Base-by-base conservation (phyloP, 2,113 vertebrate species). In the Pituophis catenifer region DNA sequence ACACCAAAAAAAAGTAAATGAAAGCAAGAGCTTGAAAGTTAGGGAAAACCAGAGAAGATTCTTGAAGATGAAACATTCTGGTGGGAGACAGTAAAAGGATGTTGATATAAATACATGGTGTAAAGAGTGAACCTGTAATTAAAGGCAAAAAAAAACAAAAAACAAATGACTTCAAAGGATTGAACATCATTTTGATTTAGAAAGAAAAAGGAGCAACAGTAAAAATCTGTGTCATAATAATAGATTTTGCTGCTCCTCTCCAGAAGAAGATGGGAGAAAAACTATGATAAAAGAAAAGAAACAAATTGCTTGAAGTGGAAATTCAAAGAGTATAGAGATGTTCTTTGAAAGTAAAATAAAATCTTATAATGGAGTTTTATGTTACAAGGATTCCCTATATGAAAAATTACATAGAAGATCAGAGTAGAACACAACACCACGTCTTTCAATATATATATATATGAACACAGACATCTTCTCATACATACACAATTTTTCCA, bases 271-370 rank as follows among this genome's bases (percentile, higher is more conserved):
- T 5, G 33, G 91, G 53, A 81, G 29, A 38, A 8, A 19, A 38
- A 75, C 81, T 44, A 81, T 57, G 92, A 92, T 57, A 65, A 92
- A 92, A 92, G 88, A 57, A 89, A 89, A 19, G 87, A 48, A 88
- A 89, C 86, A 92, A 89, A 92, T 57, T 89, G 88, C 21, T 89
- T 89, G 87, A 89, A 92, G 53, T 58, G 23, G 38, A 89, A 81
- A 92, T 75, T 55, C 91, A 92, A 70, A 81, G 88, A 92, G 24
- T 88, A 92, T n/a, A 75, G 62, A 17, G 38, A 33, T 48, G 52
- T 92, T 89, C 33, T 89, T 89, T 92, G 62, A 92, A 92, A 92
- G 57, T 70, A 92, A 89, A 53, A 44, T 81, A 57, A 89, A 81
- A 89, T 48, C 33, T 55, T 58, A 38, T 48, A 17, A 92, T 44